These are phyloP conservation scores for Pycnomerus fuliginosus DNA, from an alignment of 2,888 invertebrate genomes.

Conservation along the genomic window DNA sequence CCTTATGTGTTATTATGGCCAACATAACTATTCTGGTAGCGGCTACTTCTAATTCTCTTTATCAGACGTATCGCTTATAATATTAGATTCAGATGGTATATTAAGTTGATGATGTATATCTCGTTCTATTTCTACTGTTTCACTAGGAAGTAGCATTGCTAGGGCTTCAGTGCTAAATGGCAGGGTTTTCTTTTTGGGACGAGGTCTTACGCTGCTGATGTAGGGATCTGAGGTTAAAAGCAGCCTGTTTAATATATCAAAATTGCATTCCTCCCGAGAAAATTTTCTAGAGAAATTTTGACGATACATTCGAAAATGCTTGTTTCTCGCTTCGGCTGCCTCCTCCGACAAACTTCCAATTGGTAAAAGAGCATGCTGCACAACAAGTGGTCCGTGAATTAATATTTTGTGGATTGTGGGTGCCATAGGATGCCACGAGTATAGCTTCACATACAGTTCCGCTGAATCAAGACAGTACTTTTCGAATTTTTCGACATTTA, in stretches of 20 bases:
- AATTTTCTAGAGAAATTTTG: background rate
- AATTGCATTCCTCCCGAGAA: slow-evolving; percentile 1
- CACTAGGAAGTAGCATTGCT: background rate
- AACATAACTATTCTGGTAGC: too few relatives aligned
- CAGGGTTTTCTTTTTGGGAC: background rate
- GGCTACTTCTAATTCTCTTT: too few relatives aligned
- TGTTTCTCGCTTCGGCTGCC: slow-evolving; percentile 36
- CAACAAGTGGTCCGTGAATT: slow-evolving; percentile 35
- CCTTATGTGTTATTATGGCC: too few relatives aligned
- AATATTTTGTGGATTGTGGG: slow-evolving; percentile 41
- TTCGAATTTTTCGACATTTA: slow-evolving; percentile 21
- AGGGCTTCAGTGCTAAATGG: background rate
- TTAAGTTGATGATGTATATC: too few relatives aligned
- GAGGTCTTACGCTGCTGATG: background rate
- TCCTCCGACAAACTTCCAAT: slow-evolving; percentile 30
- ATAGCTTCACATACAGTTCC: slow-evolving; percentile 24
- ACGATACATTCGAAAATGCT: slow-evolving; percentile 26
- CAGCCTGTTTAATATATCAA: slow-evolving; percentile 1
- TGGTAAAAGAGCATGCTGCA: slow-evolving; percentile 33
- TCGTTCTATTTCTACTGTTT: too few relatives aligned
- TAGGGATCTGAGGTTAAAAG: slow-evolving; percentile 1
- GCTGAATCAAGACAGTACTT: slow-evolving; percentile 25
- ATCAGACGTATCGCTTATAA: too few relatives aligned
- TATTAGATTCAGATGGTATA: too few relatives aligned
- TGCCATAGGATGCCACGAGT: slow-evolving; percentile 38